A percentile compares a stretch with the other conserved stretches of the same genome.
These are phyloP conservation scores for Kradibia gibbosae DNA, from an alignment of 1,140 invertebrate species.

Conservation along the genomic window DNA sequence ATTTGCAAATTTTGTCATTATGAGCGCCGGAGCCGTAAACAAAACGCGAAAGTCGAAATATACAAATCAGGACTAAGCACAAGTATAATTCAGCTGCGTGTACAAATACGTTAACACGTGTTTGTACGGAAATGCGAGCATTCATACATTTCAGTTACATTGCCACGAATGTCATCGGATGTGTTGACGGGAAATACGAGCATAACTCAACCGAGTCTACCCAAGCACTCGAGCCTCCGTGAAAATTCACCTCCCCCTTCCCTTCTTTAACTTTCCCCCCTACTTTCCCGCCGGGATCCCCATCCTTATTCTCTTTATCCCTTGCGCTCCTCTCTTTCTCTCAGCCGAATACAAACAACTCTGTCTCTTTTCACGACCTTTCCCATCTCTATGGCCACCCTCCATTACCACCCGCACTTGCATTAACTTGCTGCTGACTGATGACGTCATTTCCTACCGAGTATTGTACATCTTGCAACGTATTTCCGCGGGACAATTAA, in stretches of 20 bases:
- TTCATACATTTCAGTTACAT: conserved; percentile 71
- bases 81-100: conserved; percentile 39
- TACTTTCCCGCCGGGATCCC: conserved; percentile 24
- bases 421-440: conserved; percentile 60
- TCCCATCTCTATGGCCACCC: conserved; percentile 4
- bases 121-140: conserved; percentile 23
- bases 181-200: conserved; percentile 71
- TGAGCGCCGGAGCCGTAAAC: neutral
- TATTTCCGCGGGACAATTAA: conserved; percentile 65
- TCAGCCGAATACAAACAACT: conserved; percentile 25
- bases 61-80: conserved; percentile 37
- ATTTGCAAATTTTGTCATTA: conserved; percentile 29
- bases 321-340: conserved; percentile 29
- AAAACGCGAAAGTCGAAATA: conserved; percentile 32
- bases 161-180: conserved; percentile 70
- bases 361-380: conserved; percentile 24
- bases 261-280: conserved; percentile 49
- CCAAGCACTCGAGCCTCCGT: conserved; percentile 6
- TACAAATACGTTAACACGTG: conserved; percentile 6
- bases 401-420: conserved; percentile 42
- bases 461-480: conserved; percentile 63
- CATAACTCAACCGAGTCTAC: conserved; percentile 65
- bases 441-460: conserved; percentile 67
- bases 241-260: conserved; percentile 46
- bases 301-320: neutral